phyloP scores from a whole-genome alignment of 1,140 invertebrate species.

The Orussus abietinus region DNA sequence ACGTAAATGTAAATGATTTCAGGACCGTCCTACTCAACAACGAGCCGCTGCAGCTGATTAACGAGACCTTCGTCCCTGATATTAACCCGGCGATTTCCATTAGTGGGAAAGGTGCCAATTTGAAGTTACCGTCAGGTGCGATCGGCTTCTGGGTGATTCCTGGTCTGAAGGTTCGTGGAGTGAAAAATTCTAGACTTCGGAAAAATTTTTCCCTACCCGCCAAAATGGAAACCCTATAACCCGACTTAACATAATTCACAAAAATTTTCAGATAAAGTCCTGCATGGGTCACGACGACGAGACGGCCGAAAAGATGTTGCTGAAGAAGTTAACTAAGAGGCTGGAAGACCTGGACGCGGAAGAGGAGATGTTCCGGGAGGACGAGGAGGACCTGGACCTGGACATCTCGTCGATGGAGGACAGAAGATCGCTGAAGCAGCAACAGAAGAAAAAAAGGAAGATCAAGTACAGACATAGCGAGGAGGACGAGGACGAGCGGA shows the following conservation, averaged over 20 bases:
- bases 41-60: slow-evolving; percentile 41
- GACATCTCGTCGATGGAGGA: background rate
- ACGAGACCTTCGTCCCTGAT: slow-evolving; percentile 46
- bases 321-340: slow-evolving; percentile 18
- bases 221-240: too few relatives aligned
- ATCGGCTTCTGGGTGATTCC: slow-evolving; percentile 61
- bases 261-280: slow-evolving; percentile 26
- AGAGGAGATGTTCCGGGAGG: background rate
- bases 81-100: slow-evolving; percentile 50
- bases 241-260: slow-evolving; percentile 8
- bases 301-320: slow-evolving; percentile 10
- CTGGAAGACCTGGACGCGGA: slow-evolving; percentile 3
- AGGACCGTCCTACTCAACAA: slow-evolving; percentile 57
- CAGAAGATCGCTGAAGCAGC: background rate
- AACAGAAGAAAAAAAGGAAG: slow-evolving; percentile 10
- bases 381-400: slow-evolving; percentile 10
- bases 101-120: slow-evolving; percentile 43
- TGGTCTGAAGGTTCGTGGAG: slow-evolving; percentile 52
- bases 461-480: slow-evolving; percentile 14
- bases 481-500: slow-evolving; percentile 12
- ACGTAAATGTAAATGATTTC: too few relatives aligned
- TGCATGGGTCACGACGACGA: slow-evolving; percentile 24
- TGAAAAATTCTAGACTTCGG: too few relatives aligned
- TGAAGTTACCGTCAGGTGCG: slow-evolving; percentile 53
- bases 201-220: too few relatives aligned